Evolutionary conservation across 1,140 invertebrate species (phyloP).

Genomic region (Drosophila prosaltans): DNA sequence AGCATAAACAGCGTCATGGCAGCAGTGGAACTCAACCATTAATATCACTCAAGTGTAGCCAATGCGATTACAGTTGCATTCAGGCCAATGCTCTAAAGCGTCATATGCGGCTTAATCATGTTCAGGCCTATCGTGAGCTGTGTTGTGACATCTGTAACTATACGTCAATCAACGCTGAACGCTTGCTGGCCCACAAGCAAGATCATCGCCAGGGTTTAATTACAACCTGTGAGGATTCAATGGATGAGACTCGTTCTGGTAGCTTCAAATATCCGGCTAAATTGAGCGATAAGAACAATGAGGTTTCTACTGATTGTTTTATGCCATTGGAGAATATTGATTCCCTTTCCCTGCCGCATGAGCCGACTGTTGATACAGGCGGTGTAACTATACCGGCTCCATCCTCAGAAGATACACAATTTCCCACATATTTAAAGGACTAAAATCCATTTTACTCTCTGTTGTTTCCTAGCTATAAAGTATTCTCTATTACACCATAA

Average conservation of each 20-base stretch:
- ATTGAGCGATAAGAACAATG: constrained; percentile 51
- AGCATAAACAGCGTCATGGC: constrained; percentile 72
- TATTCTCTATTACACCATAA: neutral
- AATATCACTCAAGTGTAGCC: constrained; percentile 48
- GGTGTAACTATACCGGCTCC: constrained; percentile 87
- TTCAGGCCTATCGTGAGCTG: constrained; percentile 60
- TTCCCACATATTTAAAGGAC: constrained; percentile 69
- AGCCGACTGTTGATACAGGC: constrained; percentile 86
- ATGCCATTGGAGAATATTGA: constrained; percentile 83
- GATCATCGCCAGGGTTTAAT: constrained; percentile 70
- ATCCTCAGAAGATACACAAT: constrained; percentile 79
- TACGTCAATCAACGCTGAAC: constrained; percentile 58
- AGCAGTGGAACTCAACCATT: constrained; percentile 15
- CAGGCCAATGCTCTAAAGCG: constrained; percentile 65
- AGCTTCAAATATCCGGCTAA: constrained; percentile 57
- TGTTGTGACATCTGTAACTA: constrained; percentile 68
- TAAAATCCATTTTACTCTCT: constrained; percentile 17
- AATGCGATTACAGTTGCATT: constrained; percentile 65
- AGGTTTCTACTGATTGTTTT: constrained; percentile 83
- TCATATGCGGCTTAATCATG: constrained; percentile 67
- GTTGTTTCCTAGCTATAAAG: neutral
- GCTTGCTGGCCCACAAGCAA: constrained; percentile 59
- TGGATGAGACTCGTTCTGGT: constrained; percentile 49
- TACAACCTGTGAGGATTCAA: constrained; percentile 61
- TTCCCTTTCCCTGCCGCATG: constrained; percentile 78